A percentile compares a stretch with the other conserved stretches of the same genome.
Conservation (phyloP, 2,888 invertebrate species). For the Acrocyrtus sp. region DNA sequence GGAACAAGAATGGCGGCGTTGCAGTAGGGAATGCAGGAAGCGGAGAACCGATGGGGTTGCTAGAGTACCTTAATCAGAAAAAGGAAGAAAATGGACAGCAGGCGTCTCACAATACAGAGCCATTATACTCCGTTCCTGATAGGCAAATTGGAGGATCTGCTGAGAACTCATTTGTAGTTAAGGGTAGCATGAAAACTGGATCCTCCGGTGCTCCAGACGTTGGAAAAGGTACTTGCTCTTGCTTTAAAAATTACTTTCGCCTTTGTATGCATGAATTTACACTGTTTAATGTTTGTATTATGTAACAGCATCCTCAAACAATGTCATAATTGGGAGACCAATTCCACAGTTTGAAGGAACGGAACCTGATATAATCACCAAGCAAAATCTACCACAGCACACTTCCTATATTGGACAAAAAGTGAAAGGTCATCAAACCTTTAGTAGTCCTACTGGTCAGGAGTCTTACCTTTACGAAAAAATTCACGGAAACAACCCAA, state of each 20-base stretch:
- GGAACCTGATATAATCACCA: conserved; percentile 18
- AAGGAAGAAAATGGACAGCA: conserved; percentile 25
- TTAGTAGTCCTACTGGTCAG: conserved; percentile 13
- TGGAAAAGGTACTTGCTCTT: conserved; percentile 25
- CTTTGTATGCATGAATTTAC: too few species aligned
- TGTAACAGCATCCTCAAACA: conserved; percentile 17
- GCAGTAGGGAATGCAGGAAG: conserved; percentile 13
- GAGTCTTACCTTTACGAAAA: conserved; percentile 36
- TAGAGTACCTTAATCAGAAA: conserved; percentile 51
- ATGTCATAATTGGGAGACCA: conserved; percentile 32
- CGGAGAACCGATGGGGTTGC: conserved; percentile 49
- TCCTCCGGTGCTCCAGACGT: neutral
- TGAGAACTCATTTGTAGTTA: conserved; percentile 42
- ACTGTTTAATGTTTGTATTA: too few species aligned
- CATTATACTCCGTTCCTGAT: conserved; percentile 34
- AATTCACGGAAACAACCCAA: conserved; percentile 19
- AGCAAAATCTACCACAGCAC: neutral
- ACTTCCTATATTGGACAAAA: conserved; percentile 31
- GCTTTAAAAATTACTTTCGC: too few species aligned
- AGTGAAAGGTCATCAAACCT: conserved; percentile 19
- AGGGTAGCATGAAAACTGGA: conserved; percentile 39
- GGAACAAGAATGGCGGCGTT: conserved; percentile 24
- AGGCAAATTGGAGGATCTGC: conserved; percentile 35
- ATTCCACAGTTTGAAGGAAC: conserved; percentile 38
- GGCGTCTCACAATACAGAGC: conserved; percentile 3